Base-by-base conservation (phyloP, 2,113 vertebrate species). In the Melanotaenia duboulayi region DNA sequence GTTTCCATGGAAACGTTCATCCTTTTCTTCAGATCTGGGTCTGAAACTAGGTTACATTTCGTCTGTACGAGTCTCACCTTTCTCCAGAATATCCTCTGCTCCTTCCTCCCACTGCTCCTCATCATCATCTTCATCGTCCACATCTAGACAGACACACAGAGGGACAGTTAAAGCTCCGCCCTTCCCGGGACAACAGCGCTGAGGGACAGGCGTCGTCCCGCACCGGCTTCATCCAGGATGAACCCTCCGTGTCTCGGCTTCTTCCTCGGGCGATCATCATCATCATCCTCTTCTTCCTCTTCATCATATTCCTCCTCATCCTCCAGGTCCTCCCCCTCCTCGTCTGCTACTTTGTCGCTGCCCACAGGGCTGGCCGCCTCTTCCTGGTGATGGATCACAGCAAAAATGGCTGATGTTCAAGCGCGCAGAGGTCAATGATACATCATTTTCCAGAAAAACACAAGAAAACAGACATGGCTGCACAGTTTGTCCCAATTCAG, bases 51-150 rank as follows among this genome's bases (percentile, higher is more conserved):
- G n/a, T n/a, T n/a, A n/a, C n/a, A n/a, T n/a, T n/a, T n/a, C n/a
- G n/a, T n/a, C n/a, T n/a, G n/a, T n/a, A n/a, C 28, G 28, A 13
- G 13, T 22, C 94, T 83, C 72, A 98, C 97, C 97, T 95, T 98
- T 98, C 87, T 97, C 97, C 77, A 98, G 78, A 65, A 98, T 97
- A 56, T 97, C 97, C 67, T 97, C 96, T 0, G 95, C 96, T 13
- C 96, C 96, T 0, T 97, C 97, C 49, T 96, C 96, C 96, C 96
- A 97, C 46, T 95, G 95, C 65, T 98, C 97, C 51, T 98, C 97
- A 0, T 98, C 97, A 68, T 98, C 97, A n/a, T 98, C 96, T 74
- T 98, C 97, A 50, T 98, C 96, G 0, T 97, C 97, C 71, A 98
- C 97, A 67, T 98, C 97, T 98, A 61, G 2, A 76, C 50, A 55